Conservation (phyloP, 2,888 invertebrate genomes). For the Synanthedon formicaeformis region DNA sequence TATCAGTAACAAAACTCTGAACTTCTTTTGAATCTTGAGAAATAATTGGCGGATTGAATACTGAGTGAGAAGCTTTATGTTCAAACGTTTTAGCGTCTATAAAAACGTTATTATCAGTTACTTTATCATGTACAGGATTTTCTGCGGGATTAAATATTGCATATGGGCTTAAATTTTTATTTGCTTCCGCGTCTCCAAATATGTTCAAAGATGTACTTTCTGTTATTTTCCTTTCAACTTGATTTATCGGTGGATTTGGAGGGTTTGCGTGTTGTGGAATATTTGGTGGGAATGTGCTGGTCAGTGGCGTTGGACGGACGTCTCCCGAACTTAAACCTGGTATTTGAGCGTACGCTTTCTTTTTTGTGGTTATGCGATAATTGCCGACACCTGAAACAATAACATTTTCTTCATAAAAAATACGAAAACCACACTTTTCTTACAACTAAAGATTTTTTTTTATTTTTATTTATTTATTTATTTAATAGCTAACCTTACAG, state of each 20-base stretch:
- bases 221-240: neutral
- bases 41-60: constrained; percentile 11
- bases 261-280: neutral
- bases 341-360: constrained; percentile 81
- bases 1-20: too few relatives aligned
- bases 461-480: too few relatives aligned
- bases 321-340: constrained; percentile 75
- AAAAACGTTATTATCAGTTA: neutral
- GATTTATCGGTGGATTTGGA: neutral
- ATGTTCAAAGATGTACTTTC: neutral
- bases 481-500: too few relatives aligned
- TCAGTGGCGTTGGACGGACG: constrained; percentile 43
- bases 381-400: constrained; percentile 60
- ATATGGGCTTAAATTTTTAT: constrained; percentile 7
- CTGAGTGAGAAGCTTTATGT: constrained; percentile 10
- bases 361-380: constrained; percentile 76
- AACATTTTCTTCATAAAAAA: constrained; percentile 4
- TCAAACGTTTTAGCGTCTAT: neutral
- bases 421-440: neutral
- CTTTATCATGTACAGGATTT: neutral
- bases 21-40: neutral
- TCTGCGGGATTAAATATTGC: constrained; percentile 15
- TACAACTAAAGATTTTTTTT: too few relatives aligned
- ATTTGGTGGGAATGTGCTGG: neutral
- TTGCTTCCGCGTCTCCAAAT: neutral